Percentiles rank a stretch among this genome's conserved stretches.
Evolutionary conservation across 2,888 invertebrate species (phyloP).

Genomic region (Andricus curvator): DNA sequence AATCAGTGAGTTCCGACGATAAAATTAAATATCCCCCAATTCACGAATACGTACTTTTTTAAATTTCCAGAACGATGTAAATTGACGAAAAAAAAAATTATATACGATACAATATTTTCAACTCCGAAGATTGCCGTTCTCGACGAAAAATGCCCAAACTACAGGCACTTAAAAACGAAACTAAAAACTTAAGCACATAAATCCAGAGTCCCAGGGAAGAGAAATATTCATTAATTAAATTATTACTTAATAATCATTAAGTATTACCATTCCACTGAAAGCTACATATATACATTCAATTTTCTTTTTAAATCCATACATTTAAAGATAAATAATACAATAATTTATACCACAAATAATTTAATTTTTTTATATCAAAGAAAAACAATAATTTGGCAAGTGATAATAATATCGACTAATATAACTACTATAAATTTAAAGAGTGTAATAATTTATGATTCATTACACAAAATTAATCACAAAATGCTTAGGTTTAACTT

Average conservation of each 20-base stretch:
- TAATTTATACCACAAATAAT: conserved; percentile 11
- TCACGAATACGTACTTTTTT: not conserved
- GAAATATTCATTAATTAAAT: not conserved
- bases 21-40: conserved; percentile 3
- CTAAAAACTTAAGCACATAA: conserved; percentile 10
- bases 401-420: conserved; percentile 9
- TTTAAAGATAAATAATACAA: conserved; percentile 28
- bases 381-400: conserved; percentile 15
- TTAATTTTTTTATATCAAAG: not conserved
- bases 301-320: conserved; percentile 8
- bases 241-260: not conserved
- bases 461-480: conserved; percentile 25
- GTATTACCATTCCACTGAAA: conserved; percentile 6
- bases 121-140: not conserved
- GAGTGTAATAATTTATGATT: conserved; percentile 15
- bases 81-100: not conserved
- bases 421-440: not conserved
- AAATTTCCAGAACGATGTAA: not conserved
- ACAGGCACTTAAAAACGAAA: not conserved
- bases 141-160: conserved; percentile 6
- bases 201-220: conserved; percentile 22
- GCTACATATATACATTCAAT: not conserved
- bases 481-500: conserved; percentile 24
- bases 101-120: conserved; percentile 14
- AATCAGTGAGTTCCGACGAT: not conserved